Percentiles rank a stretch among this genome's conserved stretches.
phyloP scores from a whole-genome alignment of 2,888 invertebrate genomes.

The Agrotis ipsilon region DNA sequence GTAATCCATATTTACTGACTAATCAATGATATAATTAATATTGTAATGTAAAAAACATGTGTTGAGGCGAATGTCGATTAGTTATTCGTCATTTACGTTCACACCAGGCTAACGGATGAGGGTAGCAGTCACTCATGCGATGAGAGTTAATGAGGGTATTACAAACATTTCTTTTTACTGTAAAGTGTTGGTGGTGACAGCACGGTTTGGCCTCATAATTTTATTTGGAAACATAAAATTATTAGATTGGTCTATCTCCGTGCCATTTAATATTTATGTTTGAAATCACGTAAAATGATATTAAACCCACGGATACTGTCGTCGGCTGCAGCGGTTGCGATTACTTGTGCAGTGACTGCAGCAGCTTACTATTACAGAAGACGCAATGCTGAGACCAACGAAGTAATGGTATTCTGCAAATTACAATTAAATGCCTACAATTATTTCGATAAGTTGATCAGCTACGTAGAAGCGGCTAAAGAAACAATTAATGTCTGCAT shows the following conservation, averaged over 20 bases:
- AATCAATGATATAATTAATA: neutral
- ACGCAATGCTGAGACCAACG: constrained; percentile 82
- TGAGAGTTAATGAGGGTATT: constrained; percentile 76
- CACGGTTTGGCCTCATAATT: constrained; percentile 79
- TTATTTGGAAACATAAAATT: constrained; percentile 81
- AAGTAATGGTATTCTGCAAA: constrained; percentile 90
- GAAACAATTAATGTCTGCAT: constrained; percentile 84
- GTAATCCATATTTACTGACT: neutral
- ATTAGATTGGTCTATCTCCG: constrained; percentile 75
- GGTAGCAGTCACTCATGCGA: neutral
- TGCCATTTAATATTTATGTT: constrained; percentile 78
- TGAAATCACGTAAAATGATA: constrained; percentile 85
- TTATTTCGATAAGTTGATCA: constrained; percentile 86
- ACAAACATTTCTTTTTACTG: constrained; percentile 52
- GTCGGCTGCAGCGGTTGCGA: constrained; percentile 83
- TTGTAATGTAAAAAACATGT: neutral
- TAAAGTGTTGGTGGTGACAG: constrained; percentile 65
- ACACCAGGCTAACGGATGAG: neutral
- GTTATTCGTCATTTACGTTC: neutral
- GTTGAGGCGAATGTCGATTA: neutral
- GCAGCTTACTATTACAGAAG: constrained; percentile 86
- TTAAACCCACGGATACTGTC: constrained; percentile 81
- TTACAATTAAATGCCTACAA: constrained; percentile 86
- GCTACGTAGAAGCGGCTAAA: constrained; percentile 84
- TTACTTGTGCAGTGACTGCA: constrained; percentile 85